Evolutionary conservation across 1,140 invertebrate genomes (phyloP).

Genomic region (Heliconius himera): DNA sequence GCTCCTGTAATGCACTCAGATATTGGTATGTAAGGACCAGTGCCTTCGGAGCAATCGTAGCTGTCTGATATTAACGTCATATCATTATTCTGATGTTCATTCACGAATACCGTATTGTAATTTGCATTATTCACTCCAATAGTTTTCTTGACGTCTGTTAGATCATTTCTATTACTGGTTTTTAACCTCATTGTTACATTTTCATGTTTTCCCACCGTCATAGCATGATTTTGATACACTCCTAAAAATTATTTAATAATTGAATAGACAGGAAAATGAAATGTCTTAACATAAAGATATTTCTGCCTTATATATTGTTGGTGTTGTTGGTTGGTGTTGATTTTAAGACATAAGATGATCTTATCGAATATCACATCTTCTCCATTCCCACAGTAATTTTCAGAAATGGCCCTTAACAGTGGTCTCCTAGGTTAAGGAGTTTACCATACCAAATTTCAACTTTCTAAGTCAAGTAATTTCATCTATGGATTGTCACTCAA

Average conservation of each 20-base stretch:
- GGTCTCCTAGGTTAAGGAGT: too few relatives aligned
- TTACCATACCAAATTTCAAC: too few relatives aligned
- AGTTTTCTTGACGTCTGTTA: not conserved
- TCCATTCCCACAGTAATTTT: too few relatives aligned
- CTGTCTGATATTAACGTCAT: constrained; percentile 37
- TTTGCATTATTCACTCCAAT: constrained; percentile 19
- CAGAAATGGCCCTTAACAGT: too few relatives aligned
- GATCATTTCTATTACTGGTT: not conserved
- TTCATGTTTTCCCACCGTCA: constrained; percentile 12
- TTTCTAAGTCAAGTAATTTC: too few relatives aligned
- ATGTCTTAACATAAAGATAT: not conserved
- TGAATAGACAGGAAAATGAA: not conserved
- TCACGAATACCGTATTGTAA: not conserved
- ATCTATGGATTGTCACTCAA: too few relatives aligned
- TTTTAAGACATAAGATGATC: too few relatives aligned
- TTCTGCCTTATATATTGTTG: not conserved
- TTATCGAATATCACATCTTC: too few relatives aligned
- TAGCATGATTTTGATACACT: constrained; percentile 33
- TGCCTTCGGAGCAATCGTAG: constrained; percentile 49
- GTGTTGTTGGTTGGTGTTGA: too few relatives aligned
- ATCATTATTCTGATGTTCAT: constrained; percentile 13
- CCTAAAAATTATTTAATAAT: constrained; percentile 22
- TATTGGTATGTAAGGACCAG: constrained; percentile 90
- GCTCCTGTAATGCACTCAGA: constrained; percentile 95
- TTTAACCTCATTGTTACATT: not conserved